phyloP scores from a whole-genome alignment of 37 sponge, comb jelly and placozoan species.

The Oscarella lobularis region DNA sequence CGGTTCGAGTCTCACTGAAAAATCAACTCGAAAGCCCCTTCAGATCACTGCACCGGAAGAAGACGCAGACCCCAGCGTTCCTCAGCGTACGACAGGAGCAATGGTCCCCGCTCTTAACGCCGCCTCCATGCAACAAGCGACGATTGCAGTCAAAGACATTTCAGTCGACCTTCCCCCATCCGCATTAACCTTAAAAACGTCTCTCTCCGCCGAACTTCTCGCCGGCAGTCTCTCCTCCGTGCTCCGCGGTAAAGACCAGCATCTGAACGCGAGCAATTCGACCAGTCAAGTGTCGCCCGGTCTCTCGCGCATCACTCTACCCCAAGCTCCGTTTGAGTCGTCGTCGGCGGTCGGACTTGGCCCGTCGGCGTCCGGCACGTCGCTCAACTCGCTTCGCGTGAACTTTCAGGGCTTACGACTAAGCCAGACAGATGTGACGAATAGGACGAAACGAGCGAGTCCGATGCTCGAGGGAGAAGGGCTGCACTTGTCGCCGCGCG shows the following conservation, averaged over 20 bases:
- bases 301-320: neutral
- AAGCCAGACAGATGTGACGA: no score
- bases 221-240: neutral
- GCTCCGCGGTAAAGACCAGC: neutral
- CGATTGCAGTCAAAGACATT: no score
- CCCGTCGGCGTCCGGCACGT: neutral
- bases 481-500: neutral
- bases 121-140: no score
- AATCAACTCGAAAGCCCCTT: no score
- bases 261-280: neutral
- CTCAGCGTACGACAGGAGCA: no score
- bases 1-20: no score
- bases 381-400: neutral
- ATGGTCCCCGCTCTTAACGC: no score
- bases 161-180: no score
- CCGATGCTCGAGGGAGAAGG: neutral
- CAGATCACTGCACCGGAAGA: no score
- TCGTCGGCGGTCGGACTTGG: neutral
- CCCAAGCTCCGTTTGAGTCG: neutral
- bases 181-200: no score
- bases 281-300: neutral
- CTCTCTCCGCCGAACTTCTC: neutral
- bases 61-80: no score
- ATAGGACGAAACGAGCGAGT: neutral
- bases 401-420: neutral